Evolutionary conservation across 2,888 invertebrate genomes (phyloP).

Genomic region (Lordiphosa andalusiaca): DNA sequence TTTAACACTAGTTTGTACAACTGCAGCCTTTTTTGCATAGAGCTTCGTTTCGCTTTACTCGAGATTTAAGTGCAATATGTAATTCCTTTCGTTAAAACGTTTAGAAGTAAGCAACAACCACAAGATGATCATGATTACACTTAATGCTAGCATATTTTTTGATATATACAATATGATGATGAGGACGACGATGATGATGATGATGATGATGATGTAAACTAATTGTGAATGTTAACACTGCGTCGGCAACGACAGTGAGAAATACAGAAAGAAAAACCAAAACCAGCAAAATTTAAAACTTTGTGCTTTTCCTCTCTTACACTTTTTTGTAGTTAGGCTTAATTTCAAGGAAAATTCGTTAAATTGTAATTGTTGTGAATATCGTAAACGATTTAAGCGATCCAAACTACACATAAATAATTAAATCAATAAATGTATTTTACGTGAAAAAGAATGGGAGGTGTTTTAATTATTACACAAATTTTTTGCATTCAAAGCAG

Average conservation of each 20-base stretch:
- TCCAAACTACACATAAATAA: slow-evolving; percentile 37
- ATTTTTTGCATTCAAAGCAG: too few species aligned
- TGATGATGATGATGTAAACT: slow-evolving; percentile 37
- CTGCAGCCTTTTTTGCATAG: slow-evolving; percentile 70
- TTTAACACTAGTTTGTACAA: slow-evolving; percentile 69
- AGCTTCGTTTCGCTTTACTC: slow-evolving; percentile 61
- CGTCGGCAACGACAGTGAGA: slow-evolving; percentile 17
- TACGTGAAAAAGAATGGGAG: slow-evolving; percentile 47
- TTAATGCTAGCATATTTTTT: slow-evolving; percentile 72
- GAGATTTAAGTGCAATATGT: slow-evolving; percentile 63
- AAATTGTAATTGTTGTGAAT: slow-evolving; percentile 75
- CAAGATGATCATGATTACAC: slow-evolving; percentile 30
- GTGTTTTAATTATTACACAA: too few species aligned
- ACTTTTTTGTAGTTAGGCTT: slow-evolving; percentile 72
- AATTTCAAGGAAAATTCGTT: slow-evolving; percentile 74
- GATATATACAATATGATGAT: slow-evolving; percentile 33
- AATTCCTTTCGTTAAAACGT: slow-evolving; percentile 62
- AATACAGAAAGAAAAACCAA: slow-evolving; percentile 4
- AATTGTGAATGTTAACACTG: slow-evolving; percentile 63
- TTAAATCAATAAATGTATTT: slow-evolving; percentile 61
- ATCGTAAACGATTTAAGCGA: slow-evolving; percentile 64
- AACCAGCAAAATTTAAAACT: slow-evolving; percentile 15
- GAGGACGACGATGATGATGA: too few species aligned
- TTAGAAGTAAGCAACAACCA: slow-evolving; percentile 36
- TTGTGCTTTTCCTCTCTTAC: slow-evolving; percentile 71